Conservation (phyloP, 2,888 invertebrate species). For the Patella caerulea region DNA sequence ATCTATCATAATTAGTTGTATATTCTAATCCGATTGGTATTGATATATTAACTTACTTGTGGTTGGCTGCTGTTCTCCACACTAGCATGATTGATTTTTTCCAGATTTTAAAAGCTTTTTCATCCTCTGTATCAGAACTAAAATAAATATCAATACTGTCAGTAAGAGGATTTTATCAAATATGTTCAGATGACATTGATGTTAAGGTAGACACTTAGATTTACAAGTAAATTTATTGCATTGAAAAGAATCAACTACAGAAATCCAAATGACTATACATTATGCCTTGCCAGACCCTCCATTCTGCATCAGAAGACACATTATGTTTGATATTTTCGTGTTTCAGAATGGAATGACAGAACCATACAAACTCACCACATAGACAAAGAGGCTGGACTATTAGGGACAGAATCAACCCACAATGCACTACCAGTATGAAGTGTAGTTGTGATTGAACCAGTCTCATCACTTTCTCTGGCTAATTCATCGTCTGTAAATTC, state of each 20-base stretch:
- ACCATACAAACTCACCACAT: constrained; percentile 48
- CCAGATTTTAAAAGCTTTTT: constrained; percentile 85
- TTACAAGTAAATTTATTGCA: too few relatives aligned
- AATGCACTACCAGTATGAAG: constrained; percentile 37
- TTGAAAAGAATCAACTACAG: not conserved
- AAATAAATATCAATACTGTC: constrained; percentile 17
- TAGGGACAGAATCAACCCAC: constrained; percentile 77
- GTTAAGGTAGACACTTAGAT: too few relatives aligned
- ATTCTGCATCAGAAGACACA: too few relatives aligned
- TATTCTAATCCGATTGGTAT: too few relatives aligned
- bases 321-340: too few relatives aligned
- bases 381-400: constrained; percentile 73
- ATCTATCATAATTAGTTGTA: too few relatives aligned
- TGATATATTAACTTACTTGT: constrained; percentile 75
- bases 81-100: constrained; percentile 91
- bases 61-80: constrained; percentile 79
- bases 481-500: constrained; percentile 66
- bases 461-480: constrained; percentile 49
- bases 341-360: too few relatives aligned
- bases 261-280: too few relatives aligned
- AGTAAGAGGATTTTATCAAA: too few relatives aligned
- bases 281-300: too few relatives aligned
- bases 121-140: constrained; percentile 77
- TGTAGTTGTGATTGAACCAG: constrained; percentile 33
- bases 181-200: too few relatives aligned